phyloP scores from a whole-genome alignment of 2,888 invertebrate species.

The Drosophila siamana region DNA sequence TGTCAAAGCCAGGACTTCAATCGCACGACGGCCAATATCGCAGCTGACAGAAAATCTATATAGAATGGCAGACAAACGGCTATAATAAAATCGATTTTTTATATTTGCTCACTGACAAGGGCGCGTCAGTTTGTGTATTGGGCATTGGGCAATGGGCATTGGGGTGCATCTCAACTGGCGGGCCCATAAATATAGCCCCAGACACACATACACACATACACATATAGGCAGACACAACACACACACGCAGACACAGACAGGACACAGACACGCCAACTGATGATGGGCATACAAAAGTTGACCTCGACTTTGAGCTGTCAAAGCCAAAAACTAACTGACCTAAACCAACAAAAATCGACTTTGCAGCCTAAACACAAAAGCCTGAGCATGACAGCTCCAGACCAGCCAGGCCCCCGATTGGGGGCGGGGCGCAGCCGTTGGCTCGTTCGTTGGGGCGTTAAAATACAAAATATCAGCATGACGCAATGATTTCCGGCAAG shows the following conservation, averaged over 20 bases:
- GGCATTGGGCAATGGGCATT: slow-evolving; percentile 52
- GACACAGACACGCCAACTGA: slow-evolving; percentile 56
- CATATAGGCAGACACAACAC: slow-evolving; percentile 23
- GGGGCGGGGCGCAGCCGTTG: slow-evolving; percentile 1
- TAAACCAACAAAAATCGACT: slow-evolving; percentile 82
- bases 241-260: slow-evolving; percentile 9
- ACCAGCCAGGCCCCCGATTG: slow-evolving; percentile 23
- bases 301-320: slow-evolving; percentile 84
- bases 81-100: slow-evolving; percentile 80
- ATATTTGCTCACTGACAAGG: slow-evolving; percentile 73
- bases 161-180: slow-evolving; percentile 63
- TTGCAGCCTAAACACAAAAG: slow-evolving; percentile 70
- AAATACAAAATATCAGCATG: slow-evolving; percentile 84
- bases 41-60: slow-evolving; percentile 76
- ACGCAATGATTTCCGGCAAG: slow-evolving; percentile 84
- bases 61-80: slow-evolving; percentile 52
- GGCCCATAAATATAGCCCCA: slow-evolving; percentile 65
- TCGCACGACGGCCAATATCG: slow-evolving; percentile 64
- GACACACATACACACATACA: slow-evolving; percentile 25
- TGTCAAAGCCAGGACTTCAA: slow-evolving; percentile 45
- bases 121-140: slow-evolving; percentile 58
- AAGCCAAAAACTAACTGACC: slow-evolving; percentile 83
- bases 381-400: slow-evolving; percentile 55
- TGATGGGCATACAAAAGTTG: slow-evolving; percentile 81
- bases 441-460: slow-evolving; percentile 63